phyloP scores from a whole-genome alignment of 1,140 invertebrate genomes.

The Octopus bimaculoides region DNA sequence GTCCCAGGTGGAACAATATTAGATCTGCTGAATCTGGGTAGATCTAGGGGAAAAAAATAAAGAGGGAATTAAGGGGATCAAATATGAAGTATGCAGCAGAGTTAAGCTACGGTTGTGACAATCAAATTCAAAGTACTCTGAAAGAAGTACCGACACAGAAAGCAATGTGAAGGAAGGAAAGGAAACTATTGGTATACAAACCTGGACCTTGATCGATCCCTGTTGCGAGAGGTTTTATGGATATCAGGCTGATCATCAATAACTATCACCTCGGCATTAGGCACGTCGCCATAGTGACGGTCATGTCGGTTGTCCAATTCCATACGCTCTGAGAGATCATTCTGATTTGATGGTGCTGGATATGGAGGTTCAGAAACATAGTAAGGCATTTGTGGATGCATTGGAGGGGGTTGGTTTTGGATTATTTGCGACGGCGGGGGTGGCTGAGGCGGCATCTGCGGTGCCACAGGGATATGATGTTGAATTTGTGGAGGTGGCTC shows the following conservation, averaged over 20 bases:
- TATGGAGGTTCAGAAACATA: slow-evolving; percentile 21
- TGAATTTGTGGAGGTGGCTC: slow-evolving; percentile 25
- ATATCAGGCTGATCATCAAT: slow-evolving; percentile 18
- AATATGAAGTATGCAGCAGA: too few relatives aligned
- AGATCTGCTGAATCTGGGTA: too few relatives aligned
- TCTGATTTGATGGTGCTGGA: slow-evolving; percentile 18
- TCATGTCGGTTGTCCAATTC: slow-evolving; percentile 26
- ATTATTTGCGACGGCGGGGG: slow-evolving; percentile 24
- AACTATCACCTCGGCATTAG: background rate
- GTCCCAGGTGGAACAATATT: too few relatives aligned
- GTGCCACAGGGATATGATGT: slow-evolving; percentile 24
- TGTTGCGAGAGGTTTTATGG: slow-evolving; percentile 22
- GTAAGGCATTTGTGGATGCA: slow-evolving; percentile 5
- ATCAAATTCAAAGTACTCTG: too few relatives aligned
- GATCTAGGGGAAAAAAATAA: too few relatives aligned
- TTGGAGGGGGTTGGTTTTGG: slow-evolving; percentile 21
- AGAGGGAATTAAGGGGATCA: too few relatives aligned
- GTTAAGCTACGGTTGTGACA: too few relatives aligned
- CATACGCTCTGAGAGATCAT: slow-evolving; percentile 25
- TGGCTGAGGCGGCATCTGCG: slow-evolving; percentile 29
- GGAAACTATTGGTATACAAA: slow-evolving; percentile 10
- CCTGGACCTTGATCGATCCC: slow-evolving; percentile 42
- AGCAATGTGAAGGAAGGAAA: too few relatives aligned
- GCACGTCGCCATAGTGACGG: slow-evolving; percentile 18
- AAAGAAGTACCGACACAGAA: too few relatives aligned